Percentiles rank a stretch among this genome's conserved stretches.
phyloP scores from a whole-genome alignment of 2,888 invertebrate species.

The Apotomis turbidana region DNA sequence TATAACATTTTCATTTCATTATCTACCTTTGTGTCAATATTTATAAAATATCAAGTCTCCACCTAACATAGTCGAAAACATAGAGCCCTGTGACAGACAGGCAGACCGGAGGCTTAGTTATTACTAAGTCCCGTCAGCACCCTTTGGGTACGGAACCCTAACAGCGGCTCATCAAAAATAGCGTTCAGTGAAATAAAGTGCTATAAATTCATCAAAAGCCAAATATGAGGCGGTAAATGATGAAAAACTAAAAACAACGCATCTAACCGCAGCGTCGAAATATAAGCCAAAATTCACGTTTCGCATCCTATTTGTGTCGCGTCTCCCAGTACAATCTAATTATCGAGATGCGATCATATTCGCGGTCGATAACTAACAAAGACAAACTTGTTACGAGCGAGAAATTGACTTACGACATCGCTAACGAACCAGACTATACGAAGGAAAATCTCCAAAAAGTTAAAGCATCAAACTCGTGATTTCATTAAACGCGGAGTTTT shows the following conservation, averaged over 20 bases:
- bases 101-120: too few relatives aligned
- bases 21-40: too few relatives aligned
- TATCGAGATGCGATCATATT: constrained; percentile 10
- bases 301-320: background rate
- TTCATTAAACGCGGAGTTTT: constrained; percentile 32
- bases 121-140: too few relatives aligned
- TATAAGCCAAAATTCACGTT: background rate
- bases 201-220: background rate
- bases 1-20: too few relatives aligned
- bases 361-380: constrained; percentile 21
- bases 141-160: too few relatives aligned
- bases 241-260: background rate
- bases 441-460: constrained; percentile 25
- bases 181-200: too few relatives aligned
- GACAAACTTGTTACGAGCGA: constrained; percentile 9
- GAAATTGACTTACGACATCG: constrained; percentile 16
- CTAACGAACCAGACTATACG: constrained; percentile 13
- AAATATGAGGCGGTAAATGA: background rate
- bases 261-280: background rate
- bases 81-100: too few relatives aligned
- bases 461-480: constrained; percentile 24
- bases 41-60: too few relatives aligned
- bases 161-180: too few relatives aligned
- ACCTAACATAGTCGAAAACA: too few relatives aligned
- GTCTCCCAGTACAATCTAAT: constrained; percentile 10